Evolutionary conservation across 2,888 invertebrate genomes (phyloP), one percentile per base, ranked within the genome.

Genomic region (Agrilus mali): DNA sequence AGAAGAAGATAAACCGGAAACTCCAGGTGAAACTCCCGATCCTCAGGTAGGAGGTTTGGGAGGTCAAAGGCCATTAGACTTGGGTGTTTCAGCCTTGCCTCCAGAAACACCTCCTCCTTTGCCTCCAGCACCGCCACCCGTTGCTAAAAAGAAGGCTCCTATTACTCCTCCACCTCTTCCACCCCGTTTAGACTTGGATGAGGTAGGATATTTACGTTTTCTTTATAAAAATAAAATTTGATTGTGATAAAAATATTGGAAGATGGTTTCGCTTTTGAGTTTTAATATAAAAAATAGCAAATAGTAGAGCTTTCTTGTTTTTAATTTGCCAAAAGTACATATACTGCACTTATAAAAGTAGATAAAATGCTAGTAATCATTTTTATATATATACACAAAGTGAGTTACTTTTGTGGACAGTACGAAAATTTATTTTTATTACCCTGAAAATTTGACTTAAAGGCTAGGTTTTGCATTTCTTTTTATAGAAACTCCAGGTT

Each of bases 1-100:
- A 38, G 27, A 35, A 15, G 75, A 75, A 49, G 75, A 76, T 40
- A 80, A 80, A 57, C 70, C 76, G 2, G 86, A 86, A 62, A 78
- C 82, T n/a, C 80, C 81, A 0, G 82, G 82, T 3, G 88, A 89
- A 68, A 75, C 78, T 52, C 85, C 86, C 0, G 82, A 88, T 69
- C 77, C 80, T 2, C 79, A 79, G 20, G 72, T 79, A 38, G 78
- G 77, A 40, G 88, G 88, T 10, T 71, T 88, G 59, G 84, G 86
- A 45, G 88, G 87, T 12, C 74, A 82, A 44, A 73, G 89, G 50
- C 88, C 88, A 1, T 66, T 89, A 38, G 86, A 86, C 37, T 66
- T 83, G 52, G 70, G 70, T 17, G 63, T 74, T 36, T 68, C 72
- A 38, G 68, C 71, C 12, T 58, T 77, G 48, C 71, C 72, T 13